Base-by-base conservation (phyloP, 2,888 invertebrate species). In the Sylvicola fuscatus region DNA sequence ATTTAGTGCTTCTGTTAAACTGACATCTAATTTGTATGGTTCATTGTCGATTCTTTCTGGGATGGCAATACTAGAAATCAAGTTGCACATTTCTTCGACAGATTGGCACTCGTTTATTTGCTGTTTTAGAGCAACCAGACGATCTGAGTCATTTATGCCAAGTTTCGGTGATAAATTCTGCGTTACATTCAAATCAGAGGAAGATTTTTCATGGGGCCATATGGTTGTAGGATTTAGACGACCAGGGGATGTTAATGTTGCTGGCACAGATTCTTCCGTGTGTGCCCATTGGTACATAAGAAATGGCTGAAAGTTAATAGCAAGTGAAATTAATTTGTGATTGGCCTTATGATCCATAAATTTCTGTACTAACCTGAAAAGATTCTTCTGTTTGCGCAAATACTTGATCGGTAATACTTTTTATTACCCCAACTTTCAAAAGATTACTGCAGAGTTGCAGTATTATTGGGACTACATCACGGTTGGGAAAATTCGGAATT, bases 231-330 rank as follows among this genome's bases (percentile, higher is more conserved):
- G 68, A 43, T 76, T 72, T 33, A 86, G 60, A 49, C 75, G 70
- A 34, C 82, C 79, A 1, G 83, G 82, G 13, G 79, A 74, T 4
- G 8, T 21, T 21, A 8, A 8, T 21, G 21, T 6, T 21, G 21
- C 21, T 21, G 69, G 62, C 27, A 69, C 61, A 37, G 75, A 70
- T 33, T 66, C 60, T 56, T 82, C 82, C 42, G 78, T 77, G 53
- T 83, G 80, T 15, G 82, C 70, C 89, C 89, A 90, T 54, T 77
- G 82, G 60, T 90, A 90, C 78, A 86, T 84, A 50, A 81, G 68
- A 58, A 80, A 83, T 39, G 83, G 79, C 89, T 89, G 60, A 26
- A 69, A 60, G 45, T 35, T 41, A 33, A 21, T 21, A 21, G 21
- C 8, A 6, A 21, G 21, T 41, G 36, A 41, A 32, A 32, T 36